phyloP scores from a whole-genome alignment of 1,140 invertebrate genomes.

The Leptinotarsa undecemlineata region DNA sequence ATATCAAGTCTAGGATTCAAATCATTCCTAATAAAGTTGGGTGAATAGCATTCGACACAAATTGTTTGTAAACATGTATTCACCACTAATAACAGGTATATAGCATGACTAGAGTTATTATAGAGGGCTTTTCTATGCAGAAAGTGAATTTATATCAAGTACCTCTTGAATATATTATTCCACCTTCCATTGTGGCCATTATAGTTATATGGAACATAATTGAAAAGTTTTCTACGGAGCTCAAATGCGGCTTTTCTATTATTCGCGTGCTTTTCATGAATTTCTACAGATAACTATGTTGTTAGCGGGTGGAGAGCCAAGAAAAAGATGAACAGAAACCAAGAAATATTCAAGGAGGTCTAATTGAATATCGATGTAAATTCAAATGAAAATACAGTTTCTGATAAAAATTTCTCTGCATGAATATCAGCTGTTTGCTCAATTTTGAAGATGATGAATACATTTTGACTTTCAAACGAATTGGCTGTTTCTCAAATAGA shows the following conservation, averaged over 20 bases:
- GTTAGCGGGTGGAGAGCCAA: neutral
- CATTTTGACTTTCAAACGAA: too few species aligned
- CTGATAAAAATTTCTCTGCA: too few species aligned
- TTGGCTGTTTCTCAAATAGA: too few species aligned
- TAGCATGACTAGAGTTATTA: constrained; percentile 11
- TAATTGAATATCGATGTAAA: neutral
- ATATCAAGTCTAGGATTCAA: neutral
- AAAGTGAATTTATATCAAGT: neutral
- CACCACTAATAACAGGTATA: neutral
- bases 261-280: neutral
- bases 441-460: too few species aligned
- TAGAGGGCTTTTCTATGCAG: neutral
- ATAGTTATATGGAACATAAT: neutral
- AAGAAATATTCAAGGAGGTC: neutral
- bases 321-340: neutral
- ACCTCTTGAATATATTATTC: neutral
- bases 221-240: neutral
- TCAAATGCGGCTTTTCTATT: neutral
- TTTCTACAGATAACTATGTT: neutral
- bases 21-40: neutral
- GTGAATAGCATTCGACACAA: constrained; percentile 6
- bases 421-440: too few species aligned
- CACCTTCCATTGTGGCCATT: neutral
- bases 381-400: too few species aligned
- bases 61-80: constrained; percentile 7